Evolutionary conservation across 1,140 invertebrate genomes (phyloP), one percentile per base, ranked within the genome.

Genomic region (Scaptomyza pallida): DNA sequence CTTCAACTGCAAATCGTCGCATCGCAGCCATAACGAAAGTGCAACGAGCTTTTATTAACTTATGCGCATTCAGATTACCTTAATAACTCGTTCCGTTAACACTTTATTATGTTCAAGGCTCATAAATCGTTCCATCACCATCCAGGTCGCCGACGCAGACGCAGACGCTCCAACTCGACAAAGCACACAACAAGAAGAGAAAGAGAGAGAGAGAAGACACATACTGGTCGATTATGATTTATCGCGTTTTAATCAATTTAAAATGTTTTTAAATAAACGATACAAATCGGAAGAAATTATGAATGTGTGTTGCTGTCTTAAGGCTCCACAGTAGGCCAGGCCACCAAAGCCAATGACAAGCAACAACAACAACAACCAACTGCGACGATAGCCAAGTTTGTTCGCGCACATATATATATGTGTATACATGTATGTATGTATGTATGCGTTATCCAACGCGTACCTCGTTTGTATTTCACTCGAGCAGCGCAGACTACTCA

Each of bases 41-140:
- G 63, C 70, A 68, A 60, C 70, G 48, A 75, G 81, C 70, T 85
- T 88, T 88, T 88, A 88, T 88, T 88, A 88, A 88, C 82, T 88
- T 88, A 88, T 78, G 82, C 82, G 75, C 78, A 88, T 89, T 88
- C 75, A 88, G 72, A 89, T 81, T 88, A 88, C 85, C 86, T 90
- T 88, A 90, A 90, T 89, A 89, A 89, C 89, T 86, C 89, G 89
- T 90, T 90, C 85, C 85, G 89, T 90, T 90, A 90, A 90, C 89
- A 90, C 89, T 90, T 90, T 90, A 90, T 90, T 89, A 90, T 86
- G 80, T 75, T 83, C 75, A 65, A 73, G 67, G 89, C 75, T 80
- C 83, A 90, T 90, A 90, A 90, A 90, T 90, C 82, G 82, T 88
- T 82, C 82, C 82, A 88, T 88, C 82, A 86, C 82, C 23, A 26